phyloP scores from a whole-genome alignment of 53 echinoderm and acorn worm species.

The Arbacia lixula region DNA sequence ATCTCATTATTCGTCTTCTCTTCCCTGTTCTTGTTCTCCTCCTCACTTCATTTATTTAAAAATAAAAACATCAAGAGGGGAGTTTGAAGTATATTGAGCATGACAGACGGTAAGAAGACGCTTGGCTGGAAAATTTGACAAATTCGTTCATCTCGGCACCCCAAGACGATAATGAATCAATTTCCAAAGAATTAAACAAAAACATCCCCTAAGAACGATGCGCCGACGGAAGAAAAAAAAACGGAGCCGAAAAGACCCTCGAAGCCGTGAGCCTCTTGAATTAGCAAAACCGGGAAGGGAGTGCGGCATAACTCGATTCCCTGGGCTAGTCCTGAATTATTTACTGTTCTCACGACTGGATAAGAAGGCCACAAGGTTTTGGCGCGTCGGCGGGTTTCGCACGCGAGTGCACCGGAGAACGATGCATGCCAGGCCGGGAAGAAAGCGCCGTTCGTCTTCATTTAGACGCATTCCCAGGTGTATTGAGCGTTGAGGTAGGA shows the following conservation, averaged over 20 bases:
- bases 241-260: constrained; percentile 32
- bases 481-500: constrained; percentile 21
- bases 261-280: no score
- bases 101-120: constrained; percentile 51
- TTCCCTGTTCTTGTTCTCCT: no score
- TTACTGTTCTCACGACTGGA: constrained; percentile 46
- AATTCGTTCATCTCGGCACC: constrained; percentile 23
- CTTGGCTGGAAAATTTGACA: constrained; percentile 49
- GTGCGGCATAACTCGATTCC: constrained; percentile 4
- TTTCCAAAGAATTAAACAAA: constrained; percentile 62
- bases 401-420: neutral
- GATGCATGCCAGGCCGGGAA: constrained; percentile 1
- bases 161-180: constrained; percentile 49
- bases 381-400: neutral
- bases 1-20: no score
- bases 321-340: constrained; percentile 43
- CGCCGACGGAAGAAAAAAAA: no score
- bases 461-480: constrained; percentile 57
- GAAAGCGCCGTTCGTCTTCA: constrained; percentile 17
- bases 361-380: constrained; percentile 38
- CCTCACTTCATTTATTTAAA: no score
- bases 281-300: no score
- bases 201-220: constrained; percentile 57
- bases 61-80: no score
- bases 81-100: neutral